Percentiles rank a stretch among this genome's conserved stretches.
These are phyloP conservation scores for Drosophila novamexicana DNA, from an alignment of 1,140 invertebrate species.

Conservation along the genomic window DNA sequence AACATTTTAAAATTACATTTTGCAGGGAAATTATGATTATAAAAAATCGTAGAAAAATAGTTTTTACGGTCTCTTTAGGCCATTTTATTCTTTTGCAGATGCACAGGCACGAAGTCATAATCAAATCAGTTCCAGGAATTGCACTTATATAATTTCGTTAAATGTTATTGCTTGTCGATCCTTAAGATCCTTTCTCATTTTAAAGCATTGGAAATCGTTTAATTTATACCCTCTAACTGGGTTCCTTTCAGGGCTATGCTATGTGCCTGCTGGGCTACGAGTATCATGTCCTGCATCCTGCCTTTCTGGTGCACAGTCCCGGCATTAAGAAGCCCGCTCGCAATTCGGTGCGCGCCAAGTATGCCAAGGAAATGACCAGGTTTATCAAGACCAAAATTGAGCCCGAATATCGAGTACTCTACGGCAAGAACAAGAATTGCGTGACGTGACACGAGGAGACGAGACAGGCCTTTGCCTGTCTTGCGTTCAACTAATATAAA, in stretches of 20 bases:
- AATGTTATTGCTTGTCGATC: neutral
- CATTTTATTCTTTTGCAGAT: too few species aligned
- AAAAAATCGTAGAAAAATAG: too few species aligned
- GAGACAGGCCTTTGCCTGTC: neutral
- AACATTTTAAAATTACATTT: too few species aligned
- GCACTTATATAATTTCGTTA: too few species aligned
- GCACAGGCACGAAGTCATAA: too few species aligned
- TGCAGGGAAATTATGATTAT: too few species aligned
- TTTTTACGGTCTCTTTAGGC: too few species aligned
- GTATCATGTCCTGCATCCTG: conserved; percentile 80
- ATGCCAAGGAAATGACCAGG: conserved; percentile 62
- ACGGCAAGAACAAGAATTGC: conserved; percentile 58
- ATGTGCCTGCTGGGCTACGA: conserved; percentile 84
- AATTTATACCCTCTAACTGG: too few species aligned
- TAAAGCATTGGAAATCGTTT: too few species aligned
- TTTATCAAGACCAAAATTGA: conserved; percentile 71
- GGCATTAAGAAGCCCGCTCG: conserved; percentile 67
- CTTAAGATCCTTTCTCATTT: too few species aligned
- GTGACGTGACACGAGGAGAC: conserved; percentile 39
- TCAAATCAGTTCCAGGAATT: too few species aligned
- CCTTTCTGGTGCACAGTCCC: conserved; percentile 82
- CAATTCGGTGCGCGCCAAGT: conserved; percentile 26
- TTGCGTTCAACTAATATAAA: conserved; percentile 14
- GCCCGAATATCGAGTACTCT: conserved; percentile 73
- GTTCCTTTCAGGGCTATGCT: conserved; percentile 67